These are phyloP conservation scores for Mallotus villosus DNA, from an alignment of 2,797 vertebrate species.

Conservation along the genomic window DNA sequence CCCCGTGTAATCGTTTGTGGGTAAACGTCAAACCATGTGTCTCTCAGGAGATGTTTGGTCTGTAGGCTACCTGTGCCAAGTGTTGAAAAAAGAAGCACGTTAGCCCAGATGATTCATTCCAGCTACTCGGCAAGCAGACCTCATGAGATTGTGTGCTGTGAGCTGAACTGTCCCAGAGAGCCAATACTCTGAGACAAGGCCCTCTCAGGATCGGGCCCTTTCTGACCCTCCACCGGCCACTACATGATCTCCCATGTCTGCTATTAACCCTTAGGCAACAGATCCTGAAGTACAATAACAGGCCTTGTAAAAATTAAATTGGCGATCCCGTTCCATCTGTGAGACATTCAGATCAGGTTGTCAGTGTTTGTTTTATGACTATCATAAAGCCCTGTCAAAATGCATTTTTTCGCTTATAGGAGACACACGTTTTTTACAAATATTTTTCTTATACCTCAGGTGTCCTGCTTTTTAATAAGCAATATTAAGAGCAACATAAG, in stretches of 20 bases:
- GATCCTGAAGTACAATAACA: constrained; percentile 6
- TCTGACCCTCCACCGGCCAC: constrained; percentile 20
- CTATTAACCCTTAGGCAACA: constrained; percentile 21
- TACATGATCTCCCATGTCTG: constrained; percentile 37
- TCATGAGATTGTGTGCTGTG: constrained; percentile 48
- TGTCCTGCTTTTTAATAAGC: constrained; percentile 11
- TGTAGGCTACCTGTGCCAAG: constrained; percentile 54
- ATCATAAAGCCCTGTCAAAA: constrained; percentile 19
- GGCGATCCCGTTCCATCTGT: constrained; percentile 8
- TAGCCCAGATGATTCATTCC: constrained; percentile 62
- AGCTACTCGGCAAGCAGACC: constrained; percentile 47
- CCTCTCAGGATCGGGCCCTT: constrained; percentile 51
- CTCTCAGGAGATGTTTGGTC: constrained; percentile 63
- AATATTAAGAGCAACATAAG: constrained; percentile 12
- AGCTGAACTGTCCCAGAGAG: constrained; percentile 26
- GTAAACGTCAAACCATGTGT: constrained; percentile 53
- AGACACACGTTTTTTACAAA: not conserved
- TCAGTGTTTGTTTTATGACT: constrained; percentile 37
- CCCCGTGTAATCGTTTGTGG: constrained; percentile 41
- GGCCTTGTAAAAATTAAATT: constrained; percentile 1
- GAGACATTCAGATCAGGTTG: constrained; percentile 21
- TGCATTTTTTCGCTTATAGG: constrained; percentile 4
- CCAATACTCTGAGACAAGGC: constrained; percentile 46
- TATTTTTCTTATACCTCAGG: not conserved
- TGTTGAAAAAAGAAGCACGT: constrained; percentile 65